Evolutionary conservation across 2,797 vertebrate genomes (phyloP), one percentile per base, ranked within the genome.

Genomic region (Argya squamiceps): DNA sequence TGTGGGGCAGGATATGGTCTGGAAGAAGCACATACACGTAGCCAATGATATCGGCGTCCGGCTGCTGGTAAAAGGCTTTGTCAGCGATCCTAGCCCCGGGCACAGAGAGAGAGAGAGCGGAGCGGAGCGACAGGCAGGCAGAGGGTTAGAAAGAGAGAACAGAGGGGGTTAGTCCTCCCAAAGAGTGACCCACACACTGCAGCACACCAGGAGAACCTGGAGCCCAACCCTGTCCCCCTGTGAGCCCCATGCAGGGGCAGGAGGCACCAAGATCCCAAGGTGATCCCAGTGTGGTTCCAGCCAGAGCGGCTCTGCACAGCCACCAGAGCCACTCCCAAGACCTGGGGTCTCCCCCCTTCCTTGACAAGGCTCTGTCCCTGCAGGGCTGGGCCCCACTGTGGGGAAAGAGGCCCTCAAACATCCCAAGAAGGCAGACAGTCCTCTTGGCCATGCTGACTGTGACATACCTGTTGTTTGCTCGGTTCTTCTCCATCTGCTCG

Each of bases 1-100:
- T 36, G 59, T 0, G 0, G 79, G 88, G 76, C 93, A 93, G 91
- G 44, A 85, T 89, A 78, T 5, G 4, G 85, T 96, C 68, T 89
- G 89, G 95, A 95, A 93, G 97, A 96, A 95, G 97, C 98, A 99
- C 99, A 94, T 99, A 99, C 99, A 99, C 99, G 89, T 99, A 99
- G 98, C 99, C 99, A 98, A 99, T 99, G 98, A 98, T 98, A 97
- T 99, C 99, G 98, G 99, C 99, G 98, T 99, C 99, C 98, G 99
- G 99, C 98, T 99, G 99, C 98, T 99, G 99, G 99, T 99, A 99
- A 99, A 99, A 99, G 98, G 99, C 99, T 99, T 99, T 99, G 99
- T 99, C 99, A 98, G 99, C 99, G 97, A 99, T 99, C 99, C 99
- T 99, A 97, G 90, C 93, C 85, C 79, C 60, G 2, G 89, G 84